A percentile compares a stretch with the other conserved stretches of the same genome.
Evolutionary conservation across 2,113 vertebrate genomes (phyloP).

Genomic region (Cnemophilus loriae): DNA sequence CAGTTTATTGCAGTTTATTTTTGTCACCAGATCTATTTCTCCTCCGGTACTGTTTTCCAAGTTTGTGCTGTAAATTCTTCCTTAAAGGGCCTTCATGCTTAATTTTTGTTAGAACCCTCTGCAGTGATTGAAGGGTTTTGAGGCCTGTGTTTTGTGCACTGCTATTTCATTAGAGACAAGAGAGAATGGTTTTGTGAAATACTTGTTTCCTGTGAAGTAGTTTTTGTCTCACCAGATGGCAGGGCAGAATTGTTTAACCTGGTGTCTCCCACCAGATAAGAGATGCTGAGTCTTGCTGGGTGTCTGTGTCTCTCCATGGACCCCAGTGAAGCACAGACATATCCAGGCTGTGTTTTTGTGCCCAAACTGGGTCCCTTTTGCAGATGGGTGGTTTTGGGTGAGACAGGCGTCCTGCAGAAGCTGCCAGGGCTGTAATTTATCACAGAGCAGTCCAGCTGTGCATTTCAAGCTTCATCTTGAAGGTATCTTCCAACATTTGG

Average conservation of each 20-base stretch:
- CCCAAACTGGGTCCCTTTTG: neutral
- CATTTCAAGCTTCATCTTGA: neutral
- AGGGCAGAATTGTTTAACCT: neutral
- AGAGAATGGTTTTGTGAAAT: neutral
- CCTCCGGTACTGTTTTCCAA: neutral
- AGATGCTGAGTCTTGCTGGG: neutral
- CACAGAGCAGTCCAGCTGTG: neutral
- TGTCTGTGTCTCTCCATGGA: neutral
- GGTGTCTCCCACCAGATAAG: neutral
- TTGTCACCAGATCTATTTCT: conserved; percentile 1
- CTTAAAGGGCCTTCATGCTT: neutral
- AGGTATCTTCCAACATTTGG: neutral
- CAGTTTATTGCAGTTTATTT: conserved; percentile 2
- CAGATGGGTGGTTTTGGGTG: neutral
- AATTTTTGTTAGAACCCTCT: neutral
- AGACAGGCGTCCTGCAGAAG: neutral
- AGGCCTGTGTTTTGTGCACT: neutral
- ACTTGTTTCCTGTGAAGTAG: neutral
- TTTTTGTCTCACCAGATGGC: neutral
- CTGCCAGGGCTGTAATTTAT: neutral
- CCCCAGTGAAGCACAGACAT: neutral
- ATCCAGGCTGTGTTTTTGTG: neutral
- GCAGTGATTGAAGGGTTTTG: neutral
- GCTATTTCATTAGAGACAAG: neutral
- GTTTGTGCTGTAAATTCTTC: conserved; percentile 1